Percentiles rank a stretch among this genome's conserved stretches.
Conservation (phyloP, 2,797 vertebrate genomes). For the Xenentodon cancila region DNA sequence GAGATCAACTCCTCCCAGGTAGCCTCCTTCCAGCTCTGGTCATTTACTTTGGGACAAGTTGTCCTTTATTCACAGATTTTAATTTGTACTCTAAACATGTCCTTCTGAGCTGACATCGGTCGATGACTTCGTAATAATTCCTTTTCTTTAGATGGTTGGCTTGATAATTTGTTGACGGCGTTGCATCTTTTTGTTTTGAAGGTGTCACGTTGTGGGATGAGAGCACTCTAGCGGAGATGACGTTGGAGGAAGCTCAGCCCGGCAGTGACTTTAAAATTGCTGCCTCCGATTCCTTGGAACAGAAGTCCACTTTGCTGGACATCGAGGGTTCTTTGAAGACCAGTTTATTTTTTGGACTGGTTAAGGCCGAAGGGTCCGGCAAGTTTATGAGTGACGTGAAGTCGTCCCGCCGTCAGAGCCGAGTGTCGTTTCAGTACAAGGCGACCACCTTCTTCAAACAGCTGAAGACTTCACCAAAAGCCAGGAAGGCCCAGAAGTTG, state of each 20-base stretch:
- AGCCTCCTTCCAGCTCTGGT: no score
- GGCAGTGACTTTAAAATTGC: constrained; percentile 17
- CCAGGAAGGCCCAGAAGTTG: no score
- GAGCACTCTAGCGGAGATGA: not conserved
- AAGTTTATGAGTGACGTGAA: constrained; percentile 36
- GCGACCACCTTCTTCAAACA: constrained; percentile 35
- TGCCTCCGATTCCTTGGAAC: constrained; percentile 20
- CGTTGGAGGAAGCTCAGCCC: rapidly evolving
- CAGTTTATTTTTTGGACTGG: constrained; percentile 15
- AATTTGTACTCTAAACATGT: no score
- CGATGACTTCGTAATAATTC: no score
- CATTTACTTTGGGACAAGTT: no score
- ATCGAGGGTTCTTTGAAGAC: constrained; percentile 25
- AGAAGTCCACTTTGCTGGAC: constrained; percentile 17
- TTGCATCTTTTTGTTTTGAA: no score
- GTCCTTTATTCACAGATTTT: no score
- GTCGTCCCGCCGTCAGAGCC: constrained; percentile 18
- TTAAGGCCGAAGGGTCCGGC: constrained; percentile 38
- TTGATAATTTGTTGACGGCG: no score
- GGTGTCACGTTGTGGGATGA: constrained; percentile 29
- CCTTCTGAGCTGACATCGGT: no score
- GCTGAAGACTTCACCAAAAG: constrained; percentile 11
- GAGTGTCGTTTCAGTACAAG: constrained; percentile 40
- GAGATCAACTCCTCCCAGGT: constrained; percentile 61
- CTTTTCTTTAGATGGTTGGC: no score